Evolutionary conservation across 2,113 vertebrate species (phyloP).

Genomic region (Labrus mixtus): DNA sequence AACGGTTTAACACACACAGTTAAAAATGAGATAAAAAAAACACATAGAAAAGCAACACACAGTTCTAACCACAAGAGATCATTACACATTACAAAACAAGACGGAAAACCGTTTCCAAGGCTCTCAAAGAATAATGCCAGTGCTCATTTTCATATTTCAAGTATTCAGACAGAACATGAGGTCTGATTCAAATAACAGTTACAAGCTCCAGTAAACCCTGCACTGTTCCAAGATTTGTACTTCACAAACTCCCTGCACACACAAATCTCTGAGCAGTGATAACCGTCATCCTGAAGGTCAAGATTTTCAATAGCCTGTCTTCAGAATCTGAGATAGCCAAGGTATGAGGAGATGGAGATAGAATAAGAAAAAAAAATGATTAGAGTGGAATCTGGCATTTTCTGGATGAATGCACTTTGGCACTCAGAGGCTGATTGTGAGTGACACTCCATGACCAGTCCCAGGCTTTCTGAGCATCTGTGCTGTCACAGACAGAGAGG

Average conservation of each 20-base stretch:
- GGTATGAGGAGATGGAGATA: slow-evolving; percentile 67
- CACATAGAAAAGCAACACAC: no score
- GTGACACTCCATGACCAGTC: slow-evolving; percentile 76
- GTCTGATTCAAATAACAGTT: slow-evolving; percentile 35
- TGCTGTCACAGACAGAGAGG: slow-evolving; percentile 54
- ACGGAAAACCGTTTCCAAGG: not conserved
- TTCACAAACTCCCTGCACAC: slow-evolving; percentile 46
- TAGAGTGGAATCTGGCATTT: slow-evolving; percentile 78
- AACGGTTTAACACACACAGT: slow-evolving; percentile 10
- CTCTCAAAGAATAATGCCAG: not conserved
- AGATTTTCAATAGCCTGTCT: slow-evolving; percentile 61
- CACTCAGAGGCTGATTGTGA: slow-evolving; percentile 75
- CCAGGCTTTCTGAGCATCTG: slow-evolving; percentile 72
- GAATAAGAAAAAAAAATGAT: slow-evolving; percentile 77
- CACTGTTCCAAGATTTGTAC: slow-evolving; percentile 46
- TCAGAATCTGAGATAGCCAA: slow-evolving; percentile 52
- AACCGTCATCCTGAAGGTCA: slow-evolving; percentile 76
- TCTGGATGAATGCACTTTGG: slow-evolving; percentile 80
- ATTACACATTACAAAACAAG: not conserved
- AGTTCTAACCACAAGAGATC: no score
- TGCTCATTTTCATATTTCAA: slow-evolving; percentile 23
- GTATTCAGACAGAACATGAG: slow-evolving; percentile 24
- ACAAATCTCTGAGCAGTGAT: slow-evolving; percentile 60
- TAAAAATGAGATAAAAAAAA: not conserved
- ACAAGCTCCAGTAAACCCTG: slow-evolving; percentile 34